Conservation (phyloP, 2,113 vertebrate species). For the Girardinichthys multiradiatus region DNA sequence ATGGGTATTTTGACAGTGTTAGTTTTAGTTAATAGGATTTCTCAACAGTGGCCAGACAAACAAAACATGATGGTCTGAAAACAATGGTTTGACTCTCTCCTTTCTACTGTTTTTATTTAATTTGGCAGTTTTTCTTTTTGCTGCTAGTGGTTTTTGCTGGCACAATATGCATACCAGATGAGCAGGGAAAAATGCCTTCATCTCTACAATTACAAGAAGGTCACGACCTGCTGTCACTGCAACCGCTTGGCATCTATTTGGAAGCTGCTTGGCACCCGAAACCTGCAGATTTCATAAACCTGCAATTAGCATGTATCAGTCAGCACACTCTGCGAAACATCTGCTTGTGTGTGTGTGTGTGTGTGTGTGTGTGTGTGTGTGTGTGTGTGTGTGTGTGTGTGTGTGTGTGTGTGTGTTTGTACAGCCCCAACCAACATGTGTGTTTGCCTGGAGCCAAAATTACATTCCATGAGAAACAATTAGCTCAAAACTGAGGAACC, state of each 20-base stretch:
- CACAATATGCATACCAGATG: slow-evolving; percentile 69
- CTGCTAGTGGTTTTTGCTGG: slow-evolving; percentile 26
- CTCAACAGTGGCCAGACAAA: background rate
- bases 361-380: slow-evolving; percentile 29
- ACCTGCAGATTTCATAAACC: slow-evolving; percentile 74
- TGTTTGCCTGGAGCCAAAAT: slow-evolving; percentile 12
- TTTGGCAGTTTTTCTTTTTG: background rate
- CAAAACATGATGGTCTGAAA: slow-evolving; percentile 2
- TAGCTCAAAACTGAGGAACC: background rate
- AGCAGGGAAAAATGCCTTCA: slow-evolving; percentile 64
- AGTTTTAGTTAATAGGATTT: slow-evolving; percentile 3
- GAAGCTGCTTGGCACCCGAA: slow-evolving; percentile 69
- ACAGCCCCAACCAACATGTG: slow-evolving; percentile 22
- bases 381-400: slow-evolving; percentile 32
- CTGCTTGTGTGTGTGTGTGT: slow-evolving; percentile 53
- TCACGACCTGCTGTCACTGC: slow-evolving; percentile 68
- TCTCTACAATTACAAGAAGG: slow-evolving; percentile 75
- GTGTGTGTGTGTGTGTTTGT: slow-evolving; percentile 28
- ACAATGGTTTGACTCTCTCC: slow-evolving; percentile 13
- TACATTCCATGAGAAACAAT: background rate
- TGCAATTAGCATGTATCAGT: slow-evolving; percentile 78
- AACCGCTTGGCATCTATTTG: slow-evolving; percentile 68
- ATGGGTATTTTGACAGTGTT: background rate
- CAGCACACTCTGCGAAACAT: slow-evolving; percentile 66
- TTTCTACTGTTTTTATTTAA: slow-evolving; percentile 16